phyloP scores from a whole-genome alignment of 2,888 invertebrate genomes.

The Petrophora chlorosata region DNA sequence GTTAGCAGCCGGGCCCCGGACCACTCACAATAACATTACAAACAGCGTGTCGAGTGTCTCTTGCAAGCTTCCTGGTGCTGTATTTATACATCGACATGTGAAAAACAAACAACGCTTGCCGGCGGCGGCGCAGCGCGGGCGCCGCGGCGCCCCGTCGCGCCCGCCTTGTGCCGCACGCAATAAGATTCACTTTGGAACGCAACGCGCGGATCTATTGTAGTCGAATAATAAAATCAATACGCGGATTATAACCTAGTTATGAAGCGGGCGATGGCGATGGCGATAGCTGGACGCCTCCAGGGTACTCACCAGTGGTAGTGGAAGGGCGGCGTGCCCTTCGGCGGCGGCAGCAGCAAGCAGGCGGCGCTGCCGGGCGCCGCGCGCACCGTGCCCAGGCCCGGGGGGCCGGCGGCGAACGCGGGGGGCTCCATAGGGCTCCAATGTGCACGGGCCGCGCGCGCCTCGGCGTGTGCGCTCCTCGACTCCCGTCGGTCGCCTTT shows the following conservation, averaged over 20 bases:
- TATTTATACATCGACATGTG: conserved; percentile 77
- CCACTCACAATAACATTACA: conserved; percentile 47
- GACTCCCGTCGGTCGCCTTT: conserved; percentile 73
- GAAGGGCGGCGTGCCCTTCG: conserved; percentile 72
- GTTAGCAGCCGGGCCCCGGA: conserved; percentile 17
- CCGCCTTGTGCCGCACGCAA: conserved; percentile 33
- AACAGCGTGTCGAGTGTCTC: conserved; percentile 60
- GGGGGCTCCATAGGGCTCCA: conserved; percentile 79
- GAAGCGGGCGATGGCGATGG: background rate
- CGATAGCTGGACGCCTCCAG: background rate
- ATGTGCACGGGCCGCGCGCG: conserved; percentile 77
- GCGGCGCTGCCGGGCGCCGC: conserved; percentile 67
- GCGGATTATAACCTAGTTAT: conserved; percentile 6
- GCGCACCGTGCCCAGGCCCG: conserved; percentile 54
- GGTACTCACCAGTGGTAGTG: conserved; percentile 63
- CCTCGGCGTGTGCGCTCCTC: conserved; percentile 68
- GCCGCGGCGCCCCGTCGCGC: conserved; percentile 26
- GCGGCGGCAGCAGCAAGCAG: conserved; percentile 55
- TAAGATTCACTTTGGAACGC: conserved; percentile 35
- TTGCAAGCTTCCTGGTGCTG: conserved; percentile 68
- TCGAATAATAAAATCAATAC: conserved; percentile 21
- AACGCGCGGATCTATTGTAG: conserved; percentile 21
- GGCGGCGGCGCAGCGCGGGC: conserved; percentile 50
- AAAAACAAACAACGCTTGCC: conserved; percentile 77
- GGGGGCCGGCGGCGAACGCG: conserved; percentile 61